Conservation (phyloP, 2,113 vertebrate genomes). For the Tachysurus vachellii region DNA sequence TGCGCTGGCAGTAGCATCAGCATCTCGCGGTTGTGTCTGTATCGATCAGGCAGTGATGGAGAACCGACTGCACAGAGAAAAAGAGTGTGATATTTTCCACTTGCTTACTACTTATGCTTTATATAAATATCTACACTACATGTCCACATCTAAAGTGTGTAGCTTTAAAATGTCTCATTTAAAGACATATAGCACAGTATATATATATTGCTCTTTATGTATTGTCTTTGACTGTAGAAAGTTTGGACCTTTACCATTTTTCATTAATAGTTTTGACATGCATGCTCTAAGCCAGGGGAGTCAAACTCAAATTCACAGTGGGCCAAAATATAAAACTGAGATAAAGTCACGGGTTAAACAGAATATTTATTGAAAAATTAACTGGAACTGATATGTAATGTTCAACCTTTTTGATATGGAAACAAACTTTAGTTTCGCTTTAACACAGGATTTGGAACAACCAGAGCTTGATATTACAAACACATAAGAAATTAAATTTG, state of each 20-base stretch:
- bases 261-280: neutral
- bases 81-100: neutral
- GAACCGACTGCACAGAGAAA: slow-evolving; percentile 77
- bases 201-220: neutral
- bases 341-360: too few species aligned
- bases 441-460: too few species aligned
- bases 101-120: neutral
- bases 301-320: too few species aligned
- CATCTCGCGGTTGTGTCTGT: slow-evolving; percentile 89
- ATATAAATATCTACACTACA: neutral
- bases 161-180: neutral
- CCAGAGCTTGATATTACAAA: too few species aligned
- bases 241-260: neutral
- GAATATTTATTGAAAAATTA: too few species aligned
- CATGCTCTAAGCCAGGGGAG: neutral
- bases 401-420: too few species aligned
- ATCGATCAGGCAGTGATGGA: slow-evolving; percentile 94
- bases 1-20: slow-evolving; percentile 90
- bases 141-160: neutral
- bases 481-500: too few species aligned
- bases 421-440: too few species aligned
- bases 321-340: too few species aligned
- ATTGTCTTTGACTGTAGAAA: neutral
- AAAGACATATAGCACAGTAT: neutral
- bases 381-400: too few species aligned